These are phyloP conservation scores for Ridgeia piscesae DNA, from an alignment of 1,140 invertebrate genomes.

Conservation along the genomic window DNA sequence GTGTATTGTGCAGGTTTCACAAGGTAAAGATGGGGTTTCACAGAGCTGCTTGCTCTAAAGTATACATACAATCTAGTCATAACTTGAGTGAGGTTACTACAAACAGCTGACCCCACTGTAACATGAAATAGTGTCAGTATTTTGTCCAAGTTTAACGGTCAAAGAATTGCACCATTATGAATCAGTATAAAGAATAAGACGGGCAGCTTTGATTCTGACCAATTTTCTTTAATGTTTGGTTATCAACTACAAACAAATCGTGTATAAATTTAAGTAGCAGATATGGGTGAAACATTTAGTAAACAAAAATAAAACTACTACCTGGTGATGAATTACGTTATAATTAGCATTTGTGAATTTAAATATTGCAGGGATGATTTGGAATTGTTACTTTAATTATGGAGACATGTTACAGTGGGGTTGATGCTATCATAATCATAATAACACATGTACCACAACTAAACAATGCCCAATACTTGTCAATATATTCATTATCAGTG, in stretches of 20 bases:
- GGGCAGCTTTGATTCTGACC: not conserved
- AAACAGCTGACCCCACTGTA: not conserved
- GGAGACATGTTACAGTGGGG: not conserved
- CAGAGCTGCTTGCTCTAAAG: not conserved
- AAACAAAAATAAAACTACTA: not conserved
- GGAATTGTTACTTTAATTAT: too few species aligned
- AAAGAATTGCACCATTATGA: not conserved
- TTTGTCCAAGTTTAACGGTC: not conserved
- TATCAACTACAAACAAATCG: not conserved
- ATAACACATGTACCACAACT: not conserved
- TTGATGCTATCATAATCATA: not conserved
- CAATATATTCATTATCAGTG: not conserved
- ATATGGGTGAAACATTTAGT: not conserved
- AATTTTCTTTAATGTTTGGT: not conserved
- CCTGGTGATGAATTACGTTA: not conserved
- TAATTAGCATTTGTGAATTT: not conserved
- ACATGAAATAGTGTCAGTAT: not conserved
- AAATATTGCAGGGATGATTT: not conserved
- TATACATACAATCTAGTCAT: conserved; percentile 1
- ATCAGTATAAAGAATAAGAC: not conserved
- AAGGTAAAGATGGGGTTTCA: not conserved
- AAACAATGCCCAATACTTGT: not conserved
- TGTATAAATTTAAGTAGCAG: not conserved
- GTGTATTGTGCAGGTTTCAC: not conserved
- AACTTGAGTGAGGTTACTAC: not conserved